These are phyloP conservation scores for Pseudococcus longispinus DNA, from an alignment of 2,888 invertebrate genomes.

Conservation along the genomic window DNA sequence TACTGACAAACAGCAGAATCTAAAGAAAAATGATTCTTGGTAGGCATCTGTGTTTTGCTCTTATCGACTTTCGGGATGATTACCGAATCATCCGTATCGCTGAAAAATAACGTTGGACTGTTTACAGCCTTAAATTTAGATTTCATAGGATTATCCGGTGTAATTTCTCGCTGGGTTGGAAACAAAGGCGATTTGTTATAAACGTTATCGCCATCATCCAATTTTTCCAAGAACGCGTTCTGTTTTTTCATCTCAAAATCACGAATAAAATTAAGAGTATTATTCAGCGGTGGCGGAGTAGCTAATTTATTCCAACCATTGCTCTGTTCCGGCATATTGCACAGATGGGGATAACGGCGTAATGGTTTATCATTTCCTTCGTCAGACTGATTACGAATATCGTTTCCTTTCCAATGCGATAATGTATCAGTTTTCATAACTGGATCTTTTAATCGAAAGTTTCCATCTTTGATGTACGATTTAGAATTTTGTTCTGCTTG, in stretches of 20 bases:
- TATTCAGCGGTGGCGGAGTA: background rate
- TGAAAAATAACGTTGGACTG: background rate
- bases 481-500: background rate
- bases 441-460: background rate
- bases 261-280: background rate
- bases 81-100: background rate
- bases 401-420: background rate
- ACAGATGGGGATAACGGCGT: background rate
- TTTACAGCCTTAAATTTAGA: background rate
- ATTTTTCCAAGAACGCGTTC: background rate
- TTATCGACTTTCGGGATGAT: background rate
- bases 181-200: background rate
- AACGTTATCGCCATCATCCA: background rate
- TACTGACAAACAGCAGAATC: slow-evolving; percentile 28
- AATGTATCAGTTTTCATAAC: background rate
- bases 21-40: background rate
- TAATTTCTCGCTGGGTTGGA: background rate
- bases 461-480: background rate
- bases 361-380: background rate
- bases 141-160: background rate
- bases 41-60: background rate
- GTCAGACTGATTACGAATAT: background rate
- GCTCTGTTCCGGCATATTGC: background rate
- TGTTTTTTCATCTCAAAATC: background rate
- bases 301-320: background rate